Evolutionary conservation across 2,888 invertebrate species (phyloP).

Genomic region (Spodoptera picta): DNA sequence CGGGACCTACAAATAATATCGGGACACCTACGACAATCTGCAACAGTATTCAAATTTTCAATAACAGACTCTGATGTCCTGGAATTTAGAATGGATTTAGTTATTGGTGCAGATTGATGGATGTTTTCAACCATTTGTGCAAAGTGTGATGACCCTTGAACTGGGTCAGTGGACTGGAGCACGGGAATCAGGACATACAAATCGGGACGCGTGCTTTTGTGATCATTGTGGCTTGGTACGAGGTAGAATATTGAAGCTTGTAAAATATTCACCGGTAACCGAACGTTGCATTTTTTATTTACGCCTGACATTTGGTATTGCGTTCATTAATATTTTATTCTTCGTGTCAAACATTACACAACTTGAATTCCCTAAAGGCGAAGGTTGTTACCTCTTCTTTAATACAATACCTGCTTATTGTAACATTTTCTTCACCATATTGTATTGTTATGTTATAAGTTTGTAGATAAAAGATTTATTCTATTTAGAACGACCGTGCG

Average conservation of each 20-base stretch:
- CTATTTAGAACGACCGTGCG: no score
- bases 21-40: constrained; percentile 58
- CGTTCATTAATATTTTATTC: no score
- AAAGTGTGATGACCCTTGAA: constrained; percentile 29
- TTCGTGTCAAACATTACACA: no score
- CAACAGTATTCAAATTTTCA: constrained; percentile 13
- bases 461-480: no score
- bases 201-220: constrained; percentile 13
- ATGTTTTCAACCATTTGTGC: constrained; percentile 12
- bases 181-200: constrained; percentile 9
- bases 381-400: no score
- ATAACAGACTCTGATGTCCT: background rate
- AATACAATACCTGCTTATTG: no score
- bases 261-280: background rate
- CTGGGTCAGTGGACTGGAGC: constrained; percentile 33
- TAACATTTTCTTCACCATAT: no score
- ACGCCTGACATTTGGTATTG: no score
- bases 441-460: no score
- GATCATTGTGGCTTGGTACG: constrained; percentile 19
- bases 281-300: background rate
- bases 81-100: background rate
- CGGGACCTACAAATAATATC: constrained; percentile 64
- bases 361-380: no score
- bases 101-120: background rate
- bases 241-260: constrained; percentile 2